Base-by-base conservation (phyloP, 2,797 vertebrate genomes). In the Ctenopoma multispine region DNA sequence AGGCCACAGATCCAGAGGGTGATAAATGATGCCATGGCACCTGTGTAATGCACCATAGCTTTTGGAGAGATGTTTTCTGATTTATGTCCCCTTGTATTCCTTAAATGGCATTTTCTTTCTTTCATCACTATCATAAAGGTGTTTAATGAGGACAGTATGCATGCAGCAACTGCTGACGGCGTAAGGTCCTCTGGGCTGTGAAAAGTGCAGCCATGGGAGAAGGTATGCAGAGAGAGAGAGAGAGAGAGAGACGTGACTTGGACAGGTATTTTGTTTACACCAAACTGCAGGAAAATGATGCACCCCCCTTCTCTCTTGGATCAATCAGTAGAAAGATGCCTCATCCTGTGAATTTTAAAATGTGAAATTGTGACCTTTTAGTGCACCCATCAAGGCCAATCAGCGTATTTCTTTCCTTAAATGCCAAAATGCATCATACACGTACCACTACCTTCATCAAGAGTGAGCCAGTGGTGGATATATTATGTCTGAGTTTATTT, bases 21-120 rank as follows among this genome's bases (percentile, higher is more conserved):
- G 88, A 92, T 87, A 67, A 87, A 92, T 63, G 72, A 66, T 34
- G 64, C 49, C 29, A 1, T 68, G 78, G 72, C 88, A 88, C 76
- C 81, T 79, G 87, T 61, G 72, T 72, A 82, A 86, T 12, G 49
- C 64, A 62, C 41, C 47, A 24, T 36, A 2, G 63, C 72, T 80
- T 83, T 73, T 65, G 50, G 56, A 77, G n/a, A 23, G 80, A 49
- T 56, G 48, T 44, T 23, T 21, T 70, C 69, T 80, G 72, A 87
- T 90, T 82, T 88, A 86, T 85, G 65, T 54, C 48, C 58, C 9
- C 4, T 10, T 63, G 18, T 41, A 44, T 64, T 53, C 60, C 65
- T 77, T 70, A 66, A 82, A 76, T 62, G 62, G 34, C 65, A 53
- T 77, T 84, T 87, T 81, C 79, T 85, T 82, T 84, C 69, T 66